A percentile compares a stretch with the other conserved stretches of the same genome.
These are phyloP conservation scores for Orthosia gracilis DNA, from an alignment of 2,888 invertebrate species.

Conservation along the genomic window DNA sequence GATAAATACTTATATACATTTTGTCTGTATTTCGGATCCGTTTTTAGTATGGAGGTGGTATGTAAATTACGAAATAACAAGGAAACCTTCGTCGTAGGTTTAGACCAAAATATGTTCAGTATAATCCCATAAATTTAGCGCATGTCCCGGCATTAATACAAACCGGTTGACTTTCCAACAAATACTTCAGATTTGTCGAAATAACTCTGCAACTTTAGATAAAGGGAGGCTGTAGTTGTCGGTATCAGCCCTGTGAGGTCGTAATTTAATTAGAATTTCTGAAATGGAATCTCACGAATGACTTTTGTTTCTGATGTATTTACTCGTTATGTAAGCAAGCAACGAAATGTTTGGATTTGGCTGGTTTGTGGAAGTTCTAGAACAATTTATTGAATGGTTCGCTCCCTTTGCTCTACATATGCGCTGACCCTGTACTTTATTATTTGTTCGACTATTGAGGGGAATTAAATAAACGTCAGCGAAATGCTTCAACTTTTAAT, in stretches of 20 bases:
- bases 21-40: slow-evolving; percentile 29
- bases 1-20: slow-evolving; percentile 40
- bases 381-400: slow-evolving; percentile 73
- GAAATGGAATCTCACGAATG: slow-evolving; percentile 83
- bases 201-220: slow-evolving; percentile 83
- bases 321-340: slow-evolving; percentile 75
- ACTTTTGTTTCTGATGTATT: slow-evolving; percentile 81
- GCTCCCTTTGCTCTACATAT: slow-evolving; percentile 62
- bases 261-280: slow-evolving; percentile 87
- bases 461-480: slow-evolving; percentile 76
- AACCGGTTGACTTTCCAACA: slow-evolving; percentile 77
- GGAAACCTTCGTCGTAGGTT: slow-evolving; percentile 58
- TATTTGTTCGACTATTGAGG: slow-evolving; percentile 72
- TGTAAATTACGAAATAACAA: slow-evolving; percentile 60
- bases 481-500: slow-evolving; percentile 75
- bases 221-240: slow-evolving; percentile 81
- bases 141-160: slow-evolving; percentile 74
- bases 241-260: slow-evolving; percentile 76
- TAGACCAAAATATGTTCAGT: slow-evolving; percentile 71
- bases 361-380: slow-evolving; percentile 70
- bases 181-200: slow-evolving; percentile 84
- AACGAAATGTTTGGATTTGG: slow-evolving; percentile 69
- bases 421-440: slow-evolving; percentile 73
- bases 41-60: slow-evolving; percentile 28
- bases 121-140: slow-evolving; percentile 73